A percentile compares a stretch with the other conserved stretches of the same genome.
These are phyloP conservation scores for Mormyrops attenuatus DNA, from an alignment of 2,797 vertebrate species.

Conservation along the genomic window DNA sequence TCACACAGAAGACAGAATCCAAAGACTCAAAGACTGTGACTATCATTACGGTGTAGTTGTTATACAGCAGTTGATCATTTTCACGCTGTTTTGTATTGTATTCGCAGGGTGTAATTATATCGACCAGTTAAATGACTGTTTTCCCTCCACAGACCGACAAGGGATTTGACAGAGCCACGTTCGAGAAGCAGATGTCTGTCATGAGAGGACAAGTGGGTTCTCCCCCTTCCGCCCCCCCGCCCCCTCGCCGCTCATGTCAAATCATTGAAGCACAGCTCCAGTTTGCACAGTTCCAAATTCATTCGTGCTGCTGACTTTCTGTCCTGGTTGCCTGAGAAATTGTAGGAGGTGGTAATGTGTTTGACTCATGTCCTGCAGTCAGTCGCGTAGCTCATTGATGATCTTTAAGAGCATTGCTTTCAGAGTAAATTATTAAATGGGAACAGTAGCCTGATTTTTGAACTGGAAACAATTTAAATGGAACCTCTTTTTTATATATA, in stretches of 20 bases:
- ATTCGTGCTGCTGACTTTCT: background rate
- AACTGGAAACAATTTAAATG: background rate
- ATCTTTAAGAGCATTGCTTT: background rate
- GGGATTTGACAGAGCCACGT: constrained; percentile 88
- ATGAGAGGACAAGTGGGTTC: constrained; percentile 92
- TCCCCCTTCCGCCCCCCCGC: too few species aligned
- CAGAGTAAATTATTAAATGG: background rate
- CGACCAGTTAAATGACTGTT: background rate
- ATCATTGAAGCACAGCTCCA: background rate
- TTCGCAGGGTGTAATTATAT: background rate
- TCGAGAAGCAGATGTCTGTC: constrained; percentile 96
- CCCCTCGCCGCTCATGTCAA: background rate
- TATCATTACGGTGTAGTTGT: background rate
- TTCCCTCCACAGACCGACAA: constrained; percentile 72
- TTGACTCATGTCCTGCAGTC: background rate
- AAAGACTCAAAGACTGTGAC: background rate
- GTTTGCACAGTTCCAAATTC: background rate
- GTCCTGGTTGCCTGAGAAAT: background rate
- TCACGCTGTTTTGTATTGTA: background rate
- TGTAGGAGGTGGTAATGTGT: background rate
- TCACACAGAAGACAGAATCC: background rate
- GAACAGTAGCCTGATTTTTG: background rate
- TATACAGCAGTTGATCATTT: background rate
- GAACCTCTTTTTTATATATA: background rate
- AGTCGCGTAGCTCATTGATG: background rate